Conservation (phyloP, 30 jellyfish, hydroid and myxozoan genomes). For the Sanderia malayensis region DNA sequence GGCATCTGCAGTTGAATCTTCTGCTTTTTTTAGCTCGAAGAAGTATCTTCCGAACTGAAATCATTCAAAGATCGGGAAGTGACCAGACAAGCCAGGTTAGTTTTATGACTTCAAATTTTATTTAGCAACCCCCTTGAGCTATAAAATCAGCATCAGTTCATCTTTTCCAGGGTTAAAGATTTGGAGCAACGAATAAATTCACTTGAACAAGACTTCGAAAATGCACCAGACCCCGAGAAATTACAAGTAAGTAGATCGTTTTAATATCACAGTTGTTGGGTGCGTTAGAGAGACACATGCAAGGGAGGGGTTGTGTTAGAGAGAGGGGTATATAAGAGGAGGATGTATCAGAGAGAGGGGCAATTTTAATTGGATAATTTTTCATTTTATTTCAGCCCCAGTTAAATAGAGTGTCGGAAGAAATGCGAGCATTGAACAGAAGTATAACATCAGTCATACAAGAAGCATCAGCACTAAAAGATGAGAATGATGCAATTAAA, state of each 20-base stretch:
- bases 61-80: constrained; percentile 59
- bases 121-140: no score
- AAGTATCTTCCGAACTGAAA: constrained; percentile 51
- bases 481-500: constrained; percentile 58
- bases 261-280: no score
- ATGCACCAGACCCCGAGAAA: constrained; percentile 65
- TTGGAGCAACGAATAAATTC: constrained; percentile 10
- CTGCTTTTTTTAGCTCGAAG: constrained; percentile 54
- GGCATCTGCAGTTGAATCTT: no score
- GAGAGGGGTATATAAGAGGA: no score
- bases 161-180: constrained; percentile 6
- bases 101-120: no score
- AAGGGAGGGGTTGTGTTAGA: no score
- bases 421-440: constrained; percentile 37
- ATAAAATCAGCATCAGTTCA: background rate
- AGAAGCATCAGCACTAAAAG: constrained; percentile 66
- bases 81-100: constrained; percentile 52
- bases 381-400: constrained; percentile 43
- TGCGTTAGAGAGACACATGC: no score
- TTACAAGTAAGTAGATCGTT: constrained; percentile 62
- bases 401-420: constrained; percentile 13
- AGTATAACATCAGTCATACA: constrained; percentile 22
- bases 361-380: no score
- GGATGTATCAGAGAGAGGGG: no score
- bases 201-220: constrained; percentile 24